phyloP scores from a whole-genome alignment of 23 tunicate genomes.

The Phallusia fumigata region DNA sequence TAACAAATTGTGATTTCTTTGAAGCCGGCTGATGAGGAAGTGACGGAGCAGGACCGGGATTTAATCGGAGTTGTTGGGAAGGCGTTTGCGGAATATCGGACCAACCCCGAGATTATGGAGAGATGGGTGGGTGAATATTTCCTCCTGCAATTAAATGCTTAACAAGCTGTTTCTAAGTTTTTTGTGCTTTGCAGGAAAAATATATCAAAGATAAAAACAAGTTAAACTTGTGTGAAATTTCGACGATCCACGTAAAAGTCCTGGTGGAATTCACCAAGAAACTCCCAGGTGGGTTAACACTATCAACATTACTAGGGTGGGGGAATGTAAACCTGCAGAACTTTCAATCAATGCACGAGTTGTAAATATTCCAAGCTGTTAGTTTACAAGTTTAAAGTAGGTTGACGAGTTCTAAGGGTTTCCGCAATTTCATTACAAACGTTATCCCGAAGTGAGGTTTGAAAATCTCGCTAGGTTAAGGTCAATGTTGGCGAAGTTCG shows the following conservation, averaged over 20 bases:
- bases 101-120: constrained; percentile 62
- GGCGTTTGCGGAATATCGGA: constrained; percentile 48
- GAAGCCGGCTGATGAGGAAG: neutral
- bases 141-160: no score
- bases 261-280: constrained; percentile 79
- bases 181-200: constrained; percentile 20
- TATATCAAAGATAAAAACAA: constrained; percentile 10
- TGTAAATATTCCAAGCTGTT: no score
- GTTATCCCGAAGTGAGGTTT: no score
- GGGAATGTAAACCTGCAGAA: no score
- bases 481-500: no score
- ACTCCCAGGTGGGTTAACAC: constrained; percentile 81
- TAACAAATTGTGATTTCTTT: neutral
- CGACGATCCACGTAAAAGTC: constrained; percentile 70
- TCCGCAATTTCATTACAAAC: no score
- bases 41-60: neutral
- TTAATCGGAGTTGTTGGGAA: constrained; percentile 17
- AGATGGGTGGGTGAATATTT: constrained; percentile 52
- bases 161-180: neutral
- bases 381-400: no score
- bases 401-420: no score
- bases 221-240: constrained; percentile 48
- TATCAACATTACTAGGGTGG: no score
- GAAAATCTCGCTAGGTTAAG: no score
- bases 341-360: no score